Evolutionary conservation across 2,888 invertebrate species (phyloP).

Genomic region (Blastobasis lacticolella): DNA sequence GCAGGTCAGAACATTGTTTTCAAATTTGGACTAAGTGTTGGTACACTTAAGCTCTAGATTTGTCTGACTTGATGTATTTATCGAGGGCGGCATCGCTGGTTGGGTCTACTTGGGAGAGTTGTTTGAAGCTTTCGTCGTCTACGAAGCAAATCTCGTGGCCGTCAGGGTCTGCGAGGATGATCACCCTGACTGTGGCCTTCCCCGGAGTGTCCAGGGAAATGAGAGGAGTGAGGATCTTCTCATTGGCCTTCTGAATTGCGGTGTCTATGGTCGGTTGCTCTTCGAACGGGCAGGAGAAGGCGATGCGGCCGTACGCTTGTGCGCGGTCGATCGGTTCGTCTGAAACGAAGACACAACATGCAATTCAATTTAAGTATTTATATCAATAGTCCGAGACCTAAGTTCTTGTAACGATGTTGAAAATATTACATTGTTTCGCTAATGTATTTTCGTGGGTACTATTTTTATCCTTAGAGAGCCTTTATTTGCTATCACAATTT

Average conservation of each 20-base stretch:
- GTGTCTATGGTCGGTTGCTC: constrained; percentile 85
- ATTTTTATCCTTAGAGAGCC: neutral
- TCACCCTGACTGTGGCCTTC: constrained; percentile 96
- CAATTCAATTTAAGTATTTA: neutral
- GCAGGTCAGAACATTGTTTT: too few species aligned
- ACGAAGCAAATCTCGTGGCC: constrained; percentile 99
- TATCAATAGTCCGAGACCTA: too few species aligned
- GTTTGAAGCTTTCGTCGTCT: constrained; percentile 94
- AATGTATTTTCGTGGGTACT: neutral
- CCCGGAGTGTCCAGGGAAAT: constrained; percentile 97
- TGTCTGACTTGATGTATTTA: constrained; percentile 82
- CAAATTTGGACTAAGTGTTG: neutral
- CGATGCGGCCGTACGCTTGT: constrained; percentile 95
- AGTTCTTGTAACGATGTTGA: too few species aligned
- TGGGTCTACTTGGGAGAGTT: constrained; percentile 90
- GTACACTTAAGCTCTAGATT: constrained; percentile 55
- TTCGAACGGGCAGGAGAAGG: constrained; percentile 89
- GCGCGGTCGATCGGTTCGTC: constrained; percentile 84
- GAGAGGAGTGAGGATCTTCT: constrained; percentile 89
- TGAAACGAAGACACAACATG: constrained; percentile 31
- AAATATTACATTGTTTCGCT: neutral
- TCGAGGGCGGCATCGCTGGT: constrained; percentile 86
- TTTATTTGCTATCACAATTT: neutral
- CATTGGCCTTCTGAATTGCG: constrained; percentile 79
- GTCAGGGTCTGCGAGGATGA: constrained; percentile 97